Evolutionary conservation across 1,140 invertebrate genomes (phyloP), one percentile per base, ranked within the genome.

Genomic region (Neodiprion lecontei): DNA sequence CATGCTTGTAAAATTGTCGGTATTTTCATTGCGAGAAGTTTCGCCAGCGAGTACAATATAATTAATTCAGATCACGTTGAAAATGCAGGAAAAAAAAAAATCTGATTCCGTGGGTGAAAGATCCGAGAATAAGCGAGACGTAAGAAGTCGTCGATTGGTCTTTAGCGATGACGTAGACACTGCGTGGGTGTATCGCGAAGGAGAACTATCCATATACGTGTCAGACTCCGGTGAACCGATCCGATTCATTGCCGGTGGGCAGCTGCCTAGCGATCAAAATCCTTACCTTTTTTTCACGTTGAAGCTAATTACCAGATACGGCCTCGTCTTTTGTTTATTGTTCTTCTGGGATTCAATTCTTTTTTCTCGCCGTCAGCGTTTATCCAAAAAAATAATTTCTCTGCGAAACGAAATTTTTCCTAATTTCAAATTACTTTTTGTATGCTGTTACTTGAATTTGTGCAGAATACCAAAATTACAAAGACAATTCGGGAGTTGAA

Each of bases 21-120:
- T 40, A 40, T 40, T 40, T 40, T 40, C 28, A 40, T 40, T 40
- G 28, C 28, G 28, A 40, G 0, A 40, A 40, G 28, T 40, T 40
- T 40, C 28, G 28, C 11, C 5, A 61, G 53, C 8, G 9, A 9
- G n/a, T 61, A 61, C 28, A 40, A 40, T 40, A 40, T 40, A 40
- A 61, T 61, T 61, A 17, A 61, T 61, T 61, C 53, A 17, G n/a
- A 17, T 5, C 53, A 17, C 53, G 53, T 61, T 14, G 53, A 14
- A 12, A 61, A 61, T 61, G 9, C 3, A 9, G n/a, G 4, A 12
- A 61, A 61, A 61, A 61, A 61, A 17, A 40, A 61, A 14, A 61
- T 61, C 53, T 14, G n/a, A 61, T 61, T 61, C 53, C 53, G 53
- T 61, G 53, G 53, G 53, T 61, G 53, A 61, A 61, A 17, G 53